Percentiles rank a stretch among this genome's conserved stretches.
phyloP scores from a whole-genome alignment of 2,797 vertebrate species.

The Miichthys miiuy region DNA sequence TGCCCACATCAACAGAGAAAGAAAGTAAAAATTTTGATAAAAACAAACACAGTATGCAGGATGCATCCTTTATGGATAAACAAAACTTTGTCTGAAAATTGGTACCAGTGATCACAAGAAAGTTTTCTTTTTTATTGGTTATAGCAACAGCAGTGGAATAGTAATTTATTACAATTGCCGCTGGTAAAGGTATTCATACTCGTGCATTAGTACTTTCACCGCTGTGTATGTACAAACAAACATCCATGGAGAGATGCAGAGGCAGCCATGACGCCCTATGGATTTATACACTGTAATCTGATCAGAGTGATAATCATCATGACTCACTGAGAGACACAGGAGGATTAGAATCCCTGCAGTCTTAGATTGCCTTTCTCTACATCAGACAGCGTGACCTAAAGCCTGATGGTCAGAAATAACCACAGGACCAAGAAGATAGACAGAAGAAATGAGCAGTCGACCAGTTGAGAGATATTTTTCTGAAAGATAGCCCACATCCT shows the following conservation, averaged over 20 bases:
- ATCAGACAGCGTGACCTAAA: conserved; percentile 55
- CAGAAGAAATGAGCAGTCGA: conserved; percentile 29
- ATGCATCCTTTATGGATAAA: conserved; percentile 4
- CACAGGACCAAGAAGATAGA: conserved; percentile 11
- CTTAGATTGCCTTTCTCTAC: conserved; percentile 59
- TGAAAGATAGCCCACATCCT: conserved; percentile 42
- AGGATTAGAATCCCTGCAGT: conserved; percentile 45
- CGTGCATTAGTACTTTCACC: not conserved
- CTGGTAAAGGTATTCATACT: not conserved
- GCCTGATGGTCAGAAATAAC: conserved; percentile 59
- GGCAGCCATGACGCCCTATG: conserved; percentile 37
- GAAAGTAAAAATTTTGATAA: conserved; percentile 21
- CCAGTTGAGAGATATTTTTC: conserved; percentile 28
- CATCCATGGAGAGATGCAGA: conserved; percentile 18
- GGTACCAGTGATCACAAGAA: not conserved
- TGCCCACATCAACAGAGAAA: conserved; percentile 38
- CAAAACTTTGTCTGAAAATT: not conserved
- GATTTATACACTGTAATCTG: conserved; percentile 65
- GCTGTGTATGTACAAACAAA: conserved; percentile 22
- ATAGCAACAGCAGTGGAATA: not conserved
- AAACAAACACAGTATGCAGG: conserved; percentile 36
- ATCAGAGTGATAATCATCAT: conserved; percentile 62
- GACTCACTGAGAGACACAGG: conserved; percentile 48
- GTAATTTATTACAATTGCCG: not conserved
- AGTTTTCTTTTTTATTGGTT: not conserved